Base-by-base conservation (phyloP, 1,140 invertebrate genomes). In the Diorhabda sublineata region DNA sequence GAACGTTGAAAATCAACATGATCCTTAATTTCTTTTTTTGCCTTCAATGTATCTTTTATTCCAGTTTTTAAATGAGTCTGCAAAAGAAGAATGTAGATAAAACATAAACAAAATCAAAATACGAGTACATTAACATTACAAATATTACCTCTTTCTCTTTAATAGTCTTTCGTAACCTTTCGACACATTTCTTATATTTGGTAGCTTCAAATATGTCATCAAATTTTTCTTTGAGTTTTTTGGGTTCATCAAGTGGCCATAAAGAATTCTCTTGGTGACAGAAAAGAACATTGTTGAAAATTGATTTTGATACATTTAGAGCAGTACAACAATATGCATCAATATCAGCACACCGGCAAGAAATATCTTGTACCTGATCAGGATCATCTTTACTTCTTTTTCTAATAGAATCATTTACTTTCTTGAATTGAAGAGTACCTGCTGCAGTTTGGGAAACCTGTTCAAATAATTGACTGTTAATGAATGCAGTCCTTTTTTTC, bases 261-360 rank as follows among this genome's bases (percentile, higher is more conserved):
- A 90, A 92, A 0, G 96, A 92, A 69, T 99, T 96, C 82, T 99
- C 98, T 87, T 99, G 98, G 81, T 99, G 97, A 79, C 97, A 99
- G 82, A 99, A 98, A 75, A 99, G 92, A 0, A 99, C 98, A 83
- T 96, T 93, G 77, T 96, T 96, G 42, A 99, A 82, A 63, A 99
- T 94, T 1, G 97, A 87, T 81, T 96, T 96, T 0, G 97, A 94
- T 3, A 99, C 95, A 70, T 95, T 94, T 73, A 98, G 84, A 61
- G 85, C 80, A 57, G 82, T 77, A 58, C 84, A 81, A 74, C 92
- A 85, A 78, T 91, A 88, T 42, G 78, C 75, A 80, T 93, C 87
- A 47, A 94, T 84, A 77, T 97, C 91, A 1, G 81, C 81, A 82
- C 91, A 91, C 77, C 91, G 88, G 41, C 85, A 86, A 61, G 45